phyloP scores from a whole-genome alignment of 2,888 invertebrate species.

The Epinotia bilunana region DNA sequence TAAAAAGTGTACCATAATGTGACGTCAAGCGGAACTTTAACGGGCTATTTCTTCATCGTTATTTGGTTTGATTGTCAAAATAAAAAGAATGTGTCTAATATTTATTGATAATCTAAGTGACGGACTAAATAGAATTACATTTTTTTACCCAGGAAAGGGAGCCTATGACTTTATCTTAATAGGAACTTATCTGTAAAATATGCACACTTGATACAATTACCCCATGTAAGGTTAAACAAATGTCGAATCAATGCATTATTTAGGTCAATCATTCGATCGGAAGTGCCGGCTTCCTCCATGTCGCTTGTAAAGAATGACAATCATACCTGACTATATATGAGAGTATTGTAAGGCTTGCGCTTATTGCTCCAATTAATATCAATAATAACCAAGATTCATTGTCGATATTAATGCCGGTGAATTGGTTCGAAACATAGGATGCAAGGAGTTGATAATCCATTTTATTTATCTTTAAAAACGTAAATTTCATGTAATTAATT shows the following conservation, averaged over 20 bases:
- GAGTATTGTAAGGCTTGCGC: constrained; percentile 22
- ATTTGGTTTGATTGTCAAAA: no score
- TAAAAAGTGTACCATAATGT: no score
- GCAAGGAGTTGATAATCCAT: constrained; percentile 5
- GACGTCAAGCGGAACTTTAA: no score
- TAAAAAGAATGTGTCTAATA: no score
- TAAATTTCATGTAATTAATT: no score
- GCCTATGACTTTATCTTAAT: no score
- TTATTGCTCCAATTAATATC: constrained; percentile 39
- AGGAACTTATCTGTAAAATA: background rate
- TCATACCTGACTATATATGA: constrained; percentile 38
- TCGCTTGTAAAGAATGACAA: constrained; percentile 31
- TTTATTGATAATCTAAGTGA: no score
- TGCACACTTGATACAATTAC: constrained; percentile 13
- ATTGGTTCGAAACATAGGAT: constrained; percentile 4
- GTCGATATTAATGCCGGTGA: constrained; percentile 14
- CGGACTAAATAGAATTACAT: no score
- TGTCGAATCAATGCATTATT: constrained; percentile 25
- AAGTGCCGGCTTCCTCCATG: constrained; percentile 30
- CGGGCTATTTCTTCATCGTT: no score
- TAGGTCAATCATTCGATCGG: constrained; percentile 39
- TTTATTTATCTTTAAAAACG: background rate
- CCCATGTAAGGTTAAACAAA: constrained; percentile 19
- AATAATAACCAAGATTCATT: constrained; percentile 39
- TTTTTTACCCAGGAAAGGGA: no score